Evolutionary conservation across 2,113 vertebrate genomes (phyloP), one percentile per base, ranked within the genome.

Genomic region (Lagopus leucura): DNA sequence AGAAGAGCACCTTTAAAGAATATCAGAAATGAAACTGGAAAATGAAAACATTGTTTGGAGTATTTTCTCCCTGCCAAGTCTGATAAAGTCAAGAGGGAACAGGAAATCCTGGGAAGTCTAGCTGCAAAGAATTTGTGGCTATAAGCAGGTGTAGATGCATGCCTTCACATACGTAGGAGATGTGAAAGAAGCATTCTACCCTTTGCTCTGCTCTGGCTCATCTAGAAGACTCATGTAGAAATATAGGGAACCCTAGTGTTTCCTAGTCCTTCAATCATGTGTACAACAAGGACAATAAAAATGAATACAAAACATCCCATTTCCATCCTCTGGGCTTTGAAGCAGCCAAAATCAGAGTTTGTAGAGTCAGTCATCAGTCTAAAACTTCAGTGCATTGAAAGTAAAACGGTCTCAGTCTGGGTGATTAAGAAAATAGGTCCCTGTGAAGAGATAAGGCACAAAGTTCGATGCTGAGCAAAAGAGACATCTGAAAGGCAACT

Each of bases 291-390:
- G 21, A 32, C 1, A 1, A 43, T 22, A n/a, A 27, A 77, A 20
- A 71, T 0, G 0, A 30, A 16, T 2, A 2, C 14, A 69, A 36
- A 66, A 32, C 73, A 40, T 48, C 54, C 36, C 7, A 9, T 70
- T 77, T 88, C 2, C 32, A 40, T 71, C 27, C 38, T 8, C 16
- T 70, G 0, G 2, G 19, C 42, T 83, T 54, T 74, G 50, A 72
- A 79, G 15, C 8, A 5, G 4, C 27, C 38, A 0, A 0, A 63
- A 36, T 1, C 71, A 11, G 38, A 77, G 42, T 30, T 58, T 28
- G 54, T 34, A 15, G 45, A 54, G n/a, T 20, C 8, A 40, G 40
- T 57, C 34, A 34, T 8, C 21, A 65, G 54, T 10, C 5, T 90
- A 54, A 79, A 70, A 66, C 72, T 54, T 48, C 54, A 76, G 73